These are phyloP conservation scores for Rhingia campestris DNA, from an alignment of 2,888 invertebrate species.

Conservation along the genomic window DNA sequence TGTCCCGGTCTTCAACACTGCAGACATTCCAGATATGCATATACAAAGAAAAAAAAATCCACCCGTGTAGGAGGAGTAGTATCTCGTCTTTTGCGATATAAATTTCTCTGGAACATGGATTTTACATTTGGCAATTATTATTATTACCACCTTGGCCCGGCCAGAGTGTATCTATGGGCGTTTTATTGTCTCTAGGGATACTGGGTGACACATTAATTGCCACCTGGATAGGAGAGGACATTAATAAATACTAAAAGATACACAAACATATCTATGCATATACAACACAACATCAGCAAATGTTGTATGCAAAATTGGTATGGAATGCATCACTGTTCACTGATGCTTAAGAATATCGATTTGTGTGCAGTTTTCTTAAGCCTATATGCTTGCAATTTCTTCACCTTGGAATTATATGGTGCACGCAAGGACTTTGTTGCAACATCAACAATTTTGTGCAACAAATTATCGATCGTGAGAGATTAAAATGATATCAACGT, in stretches of 20 bases:
- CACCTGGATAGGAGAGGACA: slow-evolving; percentile 35
- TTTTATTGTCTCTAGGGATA: slow-evolving; percentile 53
- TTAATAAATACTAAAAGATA: slow-evolving; percentile 25
- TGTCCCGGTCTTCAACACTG: slow-evolving; percentile 21
- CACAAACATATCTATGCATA: neutral
- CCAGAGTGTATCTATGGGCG: slow-evolving; percentile 27
- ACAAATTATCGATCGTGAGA: slow-evolving; percentile 74
- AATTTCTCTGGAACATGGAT: slow-evolving; percentile 69
- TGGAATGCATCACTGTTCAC: slow-evolving; percentile 42
- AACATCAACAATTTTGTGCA: slow-evolving; percentile 72
- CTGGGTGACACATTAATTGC: slow-evolving; percentile 60
- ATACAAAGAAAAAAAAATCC: slow-evolving; percentile 59
- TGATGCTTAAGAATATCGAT: slow-evolving; percentile 37
- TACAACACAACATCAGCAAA: too few species aligned
- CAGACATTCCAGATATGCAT: slow-evolving; percentile 44
- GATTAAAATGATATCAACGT: slow-evolving; percentile 73
- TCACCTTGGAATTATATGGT: slow-evolving; percentile 63
- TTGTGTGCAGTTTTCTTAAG: slow-evolving; percentile 33
- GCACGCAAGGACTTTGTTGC: slow-evolving; percentile 55
- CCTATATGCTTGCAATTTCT: slow-evolving; percentile 49
- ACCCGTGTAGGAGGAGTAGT: slow-evolving; percentile 49
- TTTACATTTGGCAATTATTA: slow-evolving; percentile 73
- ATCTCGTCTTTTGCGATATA: slow-evolving; percentile 65
- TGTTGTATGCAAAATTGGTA: slow-evolving; percentile 17
- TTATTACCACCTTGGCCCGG: neutral